phyloP scores from a whole-genome alignment of 2,113 vertebrate species.

The Tonatia bakeri region DNA sequence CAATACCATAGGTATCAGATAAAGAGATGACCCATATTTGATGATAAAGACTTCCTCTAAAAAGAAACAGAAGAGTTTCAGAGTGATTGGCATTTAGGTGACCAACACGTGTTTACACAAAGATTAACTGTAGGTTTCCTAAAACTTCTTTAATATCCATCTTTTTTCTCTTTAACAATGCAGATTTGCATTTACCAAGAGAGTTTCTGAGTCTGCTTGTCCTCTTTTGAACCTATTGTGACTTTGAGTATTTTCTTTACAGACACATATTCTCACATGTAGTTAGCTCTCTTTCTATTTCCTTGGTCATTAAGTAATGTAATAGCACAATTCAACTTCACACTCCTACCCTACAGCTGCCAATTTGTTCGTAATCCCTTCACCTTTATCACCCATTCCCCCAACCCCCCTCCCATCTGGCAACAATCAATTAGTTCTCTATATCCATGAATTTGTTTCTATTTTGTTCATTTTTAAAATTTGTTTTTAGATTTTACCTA shows the following conservation, averaged over 20 bases:
- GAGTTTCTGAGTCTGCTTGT: background rate
- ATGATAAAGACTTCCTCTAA: background rate
- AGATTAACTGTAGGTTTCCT: background rate
- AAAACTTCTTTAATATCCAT: background rate
- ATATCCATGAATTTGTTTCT: background rate
- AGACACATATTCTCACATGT: background rate
- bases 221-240: background rate
- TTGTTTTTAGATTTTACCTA: background rate
- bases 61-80: background rate
- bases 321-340: background rate
- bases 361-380: background rate
- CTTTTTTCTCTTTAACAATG: background rate
- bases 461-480: background rate
- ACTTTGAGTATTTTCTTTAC: background rate
- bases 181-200: background rate
- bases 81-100: background rate
- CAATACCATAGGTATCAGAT: background rate
- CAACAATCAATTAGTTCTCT: background rate
- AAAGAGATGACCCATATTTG: background rate
- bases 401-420: background rate
- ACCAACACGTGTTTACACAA: background rate
- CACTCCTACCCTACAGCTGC: background rate
- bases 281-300: background rate
- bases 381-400: background rate
- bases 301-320: background rate